Base-by-base conservation (phyloP, 2,888 invertebrate species). In the Philonicus albiceps region DNA sequence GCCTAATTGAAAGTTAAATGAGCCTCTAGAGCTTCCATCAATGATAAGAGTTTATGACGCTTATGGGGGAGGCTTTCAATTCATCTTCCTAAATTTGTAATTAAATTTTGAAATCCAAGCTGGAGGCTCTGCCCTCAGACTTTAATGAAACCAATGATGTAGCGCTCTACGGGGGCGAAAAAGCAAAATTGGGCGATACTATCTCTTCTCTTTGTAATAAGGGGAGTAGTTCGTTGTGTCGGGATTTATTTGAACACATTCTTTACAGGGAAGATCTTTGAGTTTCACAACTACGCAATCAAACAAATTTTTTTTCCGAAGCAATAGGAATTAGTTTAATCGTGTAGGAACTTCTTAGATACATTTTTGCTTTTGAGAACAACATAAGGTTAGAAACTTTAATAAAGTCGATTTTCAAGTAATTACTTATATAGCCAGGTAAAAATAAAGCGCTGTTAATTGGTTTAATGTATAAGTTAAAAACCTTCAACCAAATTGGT, bases 1-100 rank as follows among this genome's bases (percentile, higher is more conserved):
- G 75, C 37, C 75, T 75, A 75, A 75, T 75, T 75, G 75, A 75
- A 75, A 75, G 75, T 75, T 75, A 75, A 75, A 75, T 75, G 75
- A 75, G 75, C 75, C 75, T 75, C 75, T 37, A 19, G 75, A 75
- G 75, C 37, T 75, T 75, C 19, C 75, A 34, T 37, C 37, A 75
- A 34, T 75, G 75, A 75, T 75, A 37, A 37, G 75, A 37, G 37
- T 75, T 75, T 75, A 75, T 75, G 75, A 34, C 75, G 75, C 37
- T 75, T 37, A 75, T 75, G 37, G 37, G 34, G 34, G 75, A 64
- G 75, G 75, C 75, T 75, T 37, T 75, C 37, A 75, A 75, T 37
- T 75, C 37, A 37, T 75, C 75, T 75, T 75, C 75, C 34, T 75
- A 34, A 75, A 75, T 75, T 75, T 75, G 75, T 75, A 75, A 37